These are phyloP conservation scores for Spheniscus humboldti DNA, from an alignment of 2,797 vertebrate genomes.

Conservation along the genomic window DNA sequence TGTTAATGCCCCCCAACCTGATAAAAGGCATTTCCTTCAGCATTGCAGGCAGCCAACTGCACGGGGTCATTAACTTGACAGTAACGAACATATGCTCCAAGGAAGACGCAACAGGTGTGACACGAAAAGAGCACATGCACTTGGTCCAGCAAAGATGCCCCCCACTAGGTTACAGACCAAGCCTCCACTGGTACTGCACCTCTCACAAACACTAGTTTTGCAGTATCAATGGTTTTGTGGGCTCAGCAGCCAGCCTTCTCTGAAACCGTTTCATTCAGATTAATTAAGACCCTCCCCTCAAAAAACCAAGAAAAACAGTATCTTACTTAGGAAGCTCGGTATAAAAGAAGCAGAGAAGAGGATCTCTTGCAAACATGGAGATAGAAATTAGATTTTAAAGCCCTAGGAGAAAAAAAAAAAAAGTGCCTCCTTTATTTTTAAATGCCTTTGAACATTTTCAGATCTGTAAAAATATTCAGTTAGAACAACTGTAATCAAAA, in stretches of 20 bases:
- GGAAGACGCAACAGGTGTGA: background rate
- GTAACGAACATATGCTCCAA: background rate
- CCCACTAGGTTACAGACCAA: background rate
- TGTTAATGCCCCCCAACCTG: background rate
- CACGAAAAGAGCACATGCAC: background rate
- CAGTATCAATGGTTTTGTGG: background rate
- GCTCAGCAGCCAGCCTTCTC: background rate
- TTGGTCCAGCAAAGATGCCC: background rate
- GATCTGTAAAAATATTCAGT: background rate
- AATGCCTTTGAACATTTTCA: background rate
- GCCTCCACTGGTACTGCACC: too few relatives aligned
- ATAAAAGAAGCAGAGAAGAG: background rate
- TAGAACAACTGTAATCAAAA: conserved; percentile 11
- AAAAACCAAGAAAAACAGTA: background rate
- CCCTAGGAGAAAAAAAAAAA: background rate
- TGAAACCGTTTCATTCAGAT: background rate
- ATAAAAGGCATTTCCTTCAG: background rate
- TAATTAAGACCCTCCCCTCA: background rate
- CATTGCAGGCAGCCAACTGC: background rate
- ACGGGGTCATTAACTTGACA: accelerated
- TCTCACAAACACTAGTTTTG: background rate
- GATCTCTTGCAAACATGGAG: background rate
- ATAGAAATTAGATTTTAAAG: background rate
- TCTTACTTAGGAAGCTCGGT: background rate
- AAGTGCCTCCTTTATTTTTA: background rate